Percentiles rank a stretch among this genome's conserved stretches.
Evolutionary conservation across 2,888 invertebrate genomes (phyloP).

Genomic region (Tuta absoluta): DNA sequence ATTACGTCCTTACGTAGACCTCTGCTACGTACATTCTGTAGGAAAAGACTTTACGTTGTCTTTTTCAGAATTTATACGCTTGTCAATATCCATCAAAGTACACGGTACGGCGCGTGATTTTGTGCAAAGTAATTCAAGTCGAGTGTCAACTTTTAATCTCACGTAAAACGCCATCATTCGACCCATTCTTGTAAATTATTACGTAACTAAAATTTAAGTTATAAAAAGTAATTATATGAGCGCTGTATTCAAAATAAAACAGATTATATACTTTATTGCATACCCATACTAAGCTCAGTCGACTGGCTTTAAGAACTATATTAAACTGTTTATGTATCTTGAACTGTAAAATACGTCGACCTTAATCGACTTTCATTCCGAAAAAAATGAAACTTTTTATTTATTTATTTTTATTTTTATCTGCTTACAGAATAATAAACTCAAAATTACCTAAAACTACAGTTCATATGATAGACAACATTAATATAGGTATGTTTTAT

Average conservation of each 20-base stretch:
- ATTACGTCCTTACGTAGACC: too few species aligned
- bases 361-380: too few species aligned
- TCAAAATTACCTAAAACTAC: too few species aligned
- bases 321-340: not conserved
- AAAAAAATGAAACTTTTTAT: too few species aligned
- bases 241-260: not conserved
- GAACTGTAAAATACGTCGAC: too few species aligned
- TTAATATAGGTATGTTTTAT: not conserved
- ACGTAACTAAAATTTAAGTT: not conserved
- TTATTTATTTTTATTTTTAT: too few species aligned
- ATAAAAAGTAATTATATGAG: not conserved
- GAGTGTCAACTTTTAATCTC: not conserved
- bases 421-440: too few species aligned
- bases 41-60: too few species aligned
- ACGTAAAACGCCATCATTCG: not conserved
- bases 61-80: not conserved
- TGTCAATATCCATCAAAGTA: not conserved
- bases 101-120: not conserved
- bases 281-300: not conserved
- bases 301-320: not conserved
- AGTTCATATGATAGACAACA: too few species aligned
- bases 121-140: too few species aligned
- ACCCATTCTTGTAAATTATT: not conserved
- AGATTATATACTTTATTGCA: not conserved
- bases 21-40: too few species aligned